These are phyloP conservation scores for Cenopis cana DNA, from an alignment of 2,888 invertebrate genomes.

Conservation along the genomic window DNA sequence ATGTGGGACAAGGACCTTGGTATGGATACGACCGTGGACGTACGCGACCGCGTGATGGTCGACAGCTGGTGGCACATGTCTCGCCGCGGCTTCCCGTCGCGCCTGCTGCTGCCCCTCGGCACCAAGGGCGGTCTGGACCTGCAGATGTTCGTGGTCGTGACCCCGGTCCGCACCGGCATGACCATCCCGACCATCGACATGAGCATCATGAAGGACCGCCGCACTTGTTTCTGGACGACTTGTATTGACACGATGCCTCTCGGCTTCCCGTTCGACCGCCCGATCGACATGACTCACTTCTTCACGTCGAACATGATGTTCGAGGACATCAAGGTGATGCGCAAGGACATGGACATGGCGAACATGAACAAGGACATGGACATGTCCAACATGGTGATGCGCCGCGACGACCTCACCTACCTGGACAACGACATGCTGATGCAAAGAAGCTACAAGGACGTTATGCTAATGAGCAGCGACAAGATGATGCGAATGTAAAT, in stretches of 20 bases:
- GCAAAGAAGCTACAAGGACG: constrained; percentile 70
- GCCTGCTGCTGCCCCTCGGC: constrained; percentile 90
- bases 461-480: constrained; percentile 73
- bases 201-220: constrained; percentile 78
- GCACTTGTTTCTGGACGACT: constrained; percentile 81
- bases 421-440: constrained; percentile 73
- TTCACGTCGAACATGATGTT: constrained; percentile 88
- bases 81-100: constrained; percentile 87
- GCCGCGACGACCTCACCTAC: constrained; percentile 75
- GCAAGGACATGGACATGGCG: constrained; percentile 77
- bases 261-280: constrained; percentile 91
- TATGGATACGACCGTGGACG: constrained; percentile 62
- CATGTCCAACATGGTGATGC: constrained; percentile 73
- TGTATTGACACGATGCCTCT: constrained; percentile 87
- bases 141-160: constrained; percentile 87
- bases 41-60: constrained; percentile 80
- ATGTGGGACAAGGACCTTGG: constrained; percentile 60
- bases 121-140: constrained; percentile 86
- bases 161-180: constrained; percentile 80
- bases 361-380: constrained; percentile 56
- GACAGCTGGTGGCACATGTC: constrained; percentile 83
- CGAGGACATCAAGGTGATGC: constrained; percentile 87
- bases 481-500: constrained; percentile 69
- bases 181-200: constrained; percentile 75
- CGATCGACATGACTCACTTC: constrained; percentile 84